Percentiles rank a stretch among this genome's conserved stretches.
phyloP scores from a whole-genome alignment of 2,888 invertebrate species.

The Ormyrus thymus region DNA sequence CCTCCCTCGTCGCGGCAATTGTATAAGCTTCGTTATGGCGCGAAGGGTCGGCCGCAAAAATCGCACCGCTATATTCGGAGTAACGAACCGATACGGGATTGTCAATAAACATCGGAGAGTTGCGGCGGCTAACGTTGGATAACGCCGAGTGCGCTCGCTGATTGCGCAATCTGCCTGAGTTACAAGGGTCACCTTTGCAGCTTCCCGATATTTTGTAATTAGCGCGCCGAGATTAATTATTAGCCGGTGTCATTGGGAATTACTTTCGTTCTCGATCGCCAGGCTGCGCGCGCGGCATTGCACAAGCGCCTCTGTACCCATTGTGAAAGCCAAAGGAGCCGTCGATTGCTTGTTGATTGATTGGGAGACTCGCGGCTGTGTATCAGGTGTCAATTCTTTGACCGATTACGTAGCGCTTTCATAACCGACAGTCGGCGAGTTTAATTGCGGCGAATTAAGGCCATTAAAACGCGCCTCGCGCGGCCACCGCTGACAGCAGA shows the following conservation, averaged over 20 bases:
- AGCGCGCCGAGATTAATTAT: too few relatives aligned
- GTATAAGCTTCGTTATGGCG: background rate
- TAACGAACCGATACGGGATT: slow-evolving; percentile 31
- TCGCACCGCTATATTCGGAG: background rate
- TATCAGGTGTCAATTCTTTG: slow-evolving; percentile 38
- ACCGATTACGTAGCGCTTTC: slow-evolving; percentile 30
- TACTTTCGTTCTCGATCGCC: slow-evolving; percentile 29
- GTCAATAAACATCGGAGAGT: slow-evolving; percentile 27
- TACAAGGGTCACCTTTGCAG: background rate
- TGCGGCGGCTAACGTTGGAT: slow-evolving; percentile 1
- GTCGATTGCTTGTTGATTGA: slow-evolving; percentile 27
- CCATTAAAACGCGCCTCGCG: background rate
- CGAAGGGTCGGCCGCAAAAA: background rate
- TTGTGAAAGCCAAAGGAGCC: slow-evolving; percentile 7
- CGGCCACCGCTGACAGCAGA: background rate
- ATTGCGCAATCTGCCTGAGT: slow-evolving; percentile 15
- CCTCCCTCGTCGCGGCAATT: background rate
- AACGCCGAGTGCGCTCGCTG: background rate
- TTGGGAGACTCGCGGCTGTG: background rate
- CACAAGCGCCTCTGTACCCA: background rate
- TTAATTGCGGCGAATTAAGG: slow-evolving; percentile 32
- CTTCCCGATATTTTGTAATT: too few relatives aligned
- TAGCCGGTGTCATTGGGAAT: too few relatives aligned
- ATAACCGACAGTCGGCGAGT: slow-evolving; percentile 12
- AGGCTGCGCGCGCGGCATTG: slow-evolving; percentile 15